These are phyloP conservation scores for Agriotes lineatus DNA, from an alignment of 2,888 invertebrate genomes.

Conservation along the genomic window DNA sequence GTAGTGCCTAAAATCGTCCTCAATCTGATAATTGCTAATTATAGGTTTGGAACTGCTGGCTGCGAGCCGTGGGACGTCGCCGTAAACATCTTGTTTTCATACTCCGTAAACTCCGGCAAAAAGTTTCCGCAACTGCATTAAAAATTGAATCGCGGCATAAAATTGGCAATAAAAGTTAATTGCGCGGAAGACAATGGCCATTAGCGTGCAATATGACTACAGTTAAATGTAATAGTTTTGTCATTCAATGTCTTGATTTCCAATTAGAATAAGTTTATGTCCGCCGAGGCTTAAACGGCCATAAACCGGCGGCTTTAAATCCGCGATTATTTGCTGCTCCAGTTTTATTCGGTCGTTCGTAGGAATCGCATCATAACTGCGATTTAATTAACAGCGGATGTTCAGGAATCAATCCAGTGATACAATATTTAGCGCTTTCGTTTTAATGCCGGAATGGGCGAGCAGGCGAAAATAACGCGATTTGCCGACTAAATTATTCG, in stretches of 20 bases:
- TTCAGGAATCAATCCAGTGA: background rate
- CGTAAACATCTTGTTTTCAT: conserved; percentile 6
- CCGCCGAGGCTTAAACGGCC: conserved; percentile 12
- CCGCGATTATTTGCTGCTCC: conserved; percentile 14
- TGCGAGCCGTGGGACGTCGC: background rate
- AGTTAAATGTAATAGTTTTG: conserved; percentile 25
- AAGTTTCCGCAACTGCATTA: conserved; percentile 13
- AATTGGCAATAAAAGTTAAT: conserved; percentile 27
- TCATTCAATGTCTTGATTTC: conserved; percentile 28
- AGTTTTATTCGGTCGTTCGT: conserved; percentile 1
- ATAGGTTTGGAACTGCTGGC: background rate
- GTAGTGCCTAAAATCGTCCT: too few relatives aligned
- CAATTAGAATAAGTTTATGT: conserved; percentile 28
- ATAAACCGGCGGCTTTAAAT: conserved; percentile 19
- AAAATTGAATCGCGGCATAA: conserved; percentile 14
- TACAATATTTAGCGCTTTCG: conserved; percentile 1
- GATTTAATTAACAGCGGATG: conserved; percentile 10
- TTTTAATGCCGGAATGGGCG: background rate
- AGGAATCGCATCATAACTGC: background rate
- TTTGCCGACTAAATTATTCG: conserved; percentile 22
- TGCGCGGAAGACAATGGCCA: conserved; percentile 13
- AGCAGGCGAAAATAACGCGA: conserved; percentile 12
- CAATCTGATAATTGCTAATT: conserved; percentile 5
- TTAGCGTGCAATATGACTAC: conserved; percentile 17
- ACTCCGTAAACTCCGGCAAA: conserved; percentile 6